A percentile compares a stretch with the other conserved stretches of the same genome.
phyloP scores from a whole-genome alignment of 2,113 vertebrate species.

The Rhinopomastus cyanomelas region DNA sequence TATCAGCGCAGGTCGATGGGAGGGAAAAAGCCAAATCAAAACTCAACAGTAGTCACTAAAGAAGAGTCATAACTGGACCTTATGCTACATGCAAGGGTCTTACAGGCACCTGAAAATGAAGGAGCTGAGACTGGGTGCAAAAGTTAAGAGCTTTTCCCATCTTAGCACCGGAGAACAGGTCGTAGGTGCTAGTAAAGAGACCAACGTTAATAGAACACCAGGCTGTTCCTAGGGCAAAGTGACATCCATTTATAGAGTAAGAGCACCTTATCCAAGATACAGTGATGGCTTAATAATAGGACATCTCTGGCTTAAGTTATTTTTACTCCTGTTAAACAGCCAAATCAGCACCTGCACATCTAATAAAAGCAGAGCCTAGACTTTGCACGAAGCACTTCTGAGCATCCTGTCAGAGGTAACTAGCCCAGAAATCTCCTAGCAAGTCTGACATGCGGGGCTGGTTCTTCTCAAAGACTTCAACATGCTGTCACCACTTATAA shows the following conservation, averaged over 20 bases:
- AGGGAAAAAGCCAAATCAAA: not conserved
- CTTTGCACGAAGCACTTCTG: not conserved
- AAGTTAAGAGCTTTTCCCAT: not conserved
- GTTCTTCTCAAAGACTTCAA: not conserved
- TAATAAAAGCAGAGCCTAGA: not conserved
- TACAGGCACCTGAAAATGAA: not conserved
- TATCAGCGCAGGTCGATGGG: not conserved
- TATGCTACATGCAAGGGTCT: not conserved
- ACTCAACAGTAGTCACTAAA: not conserved
- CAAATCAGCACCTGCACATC: not conserved
- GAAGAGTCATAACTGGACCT: not conserved
- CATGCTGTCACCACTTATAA: fast-evolving
- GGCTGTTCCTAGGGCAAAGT: not conserved
- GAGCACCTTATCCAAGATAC: not conserved
- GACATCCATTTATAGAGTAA: slow-evolving; percentile 27
- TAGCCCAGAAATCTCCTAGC: not conserved
- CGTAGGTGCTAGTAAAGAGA: not conserved
- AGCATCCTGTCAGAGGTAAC: not conserved
- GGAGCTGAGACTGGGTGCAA: not conserved
- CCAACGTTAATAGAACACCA: not conserved
- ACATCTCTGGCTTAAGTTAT: slow-evolving; percentile 27
- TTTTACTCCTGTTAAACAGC: slow-evolving; percentile 1
- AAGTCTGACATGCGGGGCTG: not conserved
- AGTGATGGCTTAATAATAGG: slow-evolving; percentile 14
- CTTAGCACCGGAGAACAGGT: not conserved